Evolutionary conservation across 2,797 vertebrate genomes (phyloP).

Genomic region (Tiaroga cobitis): DNA sequence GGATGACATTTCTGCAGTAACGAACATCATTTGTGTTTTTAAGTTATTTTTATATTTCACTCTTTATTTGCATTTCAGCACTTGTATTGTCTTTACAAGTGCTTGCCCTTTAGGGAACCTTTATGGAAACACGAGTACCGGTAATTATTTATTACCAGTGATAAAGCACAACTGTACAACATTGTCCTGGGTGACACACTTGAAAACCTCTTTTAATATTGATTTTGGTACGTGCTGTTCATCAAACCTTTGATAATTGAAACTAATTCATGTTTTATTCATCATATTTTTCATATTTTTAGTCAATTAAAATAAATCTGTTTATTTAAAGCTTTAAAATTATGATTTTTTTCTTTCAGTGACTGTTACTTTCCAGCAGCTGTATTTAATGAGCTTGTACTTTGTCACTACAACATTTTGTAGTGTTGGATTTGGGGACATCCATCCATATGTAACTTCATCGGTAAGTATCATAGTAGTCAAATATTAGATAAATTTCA

Average conservation of each 20-base stretch:
- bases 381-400: conserved; percentile 51
- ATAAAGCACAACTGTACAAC: conserved; percentile 44
- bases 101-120: conserved; percentile 43
- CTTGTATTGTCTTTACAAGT: conserved; percentile 47
- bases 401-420: conserved; percentile 41
- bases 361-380: background rate
- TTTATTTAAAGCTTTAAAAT: background rate
- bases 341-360: conserved; percentile 20
- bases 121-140: background rate
- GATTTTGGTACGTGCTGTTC: conserved; percentile 36
- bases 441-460: conserved; percentile 31
- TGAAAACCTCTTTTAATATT: conserved; percentile 19
- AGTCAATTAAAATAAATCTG: background rate
- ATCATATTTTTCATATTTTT: background rate
- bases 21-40: conserved; percentile 14
- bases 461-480: conserved; percentile 34
- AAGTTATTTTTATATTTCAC: conserved; percentile 33
- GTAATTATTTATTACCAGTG: conserved; percentile 21
- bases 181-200: conserved; percentile 48
- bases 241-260: background rate
- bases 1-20: conserved; percentile 35
- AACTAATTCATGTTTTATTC: background rate
- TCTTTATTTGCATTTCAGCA: conserved; percentile 49
- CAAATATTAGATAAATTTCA: background rate
- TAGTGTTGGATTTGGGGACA: conserved; percentile 53